Evolutionary conservation across 2,888 invertebrate genomes (phyloP).

Genomic region (Amblyjoppa fuscipennis): DNA sequence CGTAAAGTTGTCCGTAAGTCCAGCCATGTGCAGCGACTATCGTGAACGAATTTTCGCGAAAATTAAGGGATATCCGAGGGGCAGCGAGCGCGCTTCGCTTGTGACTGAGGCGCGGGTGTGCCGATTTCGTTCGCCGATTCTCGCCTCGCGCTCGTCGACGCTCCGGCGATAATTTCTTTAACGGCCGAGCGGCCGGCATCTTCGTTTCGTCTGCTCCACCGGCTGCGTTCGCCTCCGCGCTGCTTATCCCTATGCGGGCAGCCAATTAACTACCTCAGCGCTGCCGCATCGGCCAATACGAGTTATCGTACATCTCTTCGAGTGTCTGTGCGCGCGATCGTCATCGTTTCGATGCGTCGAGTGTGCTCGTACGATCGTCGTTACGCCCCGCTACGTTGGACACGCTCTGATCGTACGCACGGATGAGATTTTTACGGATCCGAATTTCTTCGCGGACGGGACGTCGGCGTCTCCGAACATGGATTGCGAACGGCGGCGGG

Average conservation of each 20-base stretch:
- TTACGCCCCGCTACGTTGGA: no score
- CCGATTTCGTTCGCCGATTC: conserved; percentile 7
- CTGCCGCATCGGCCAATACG: neutral
- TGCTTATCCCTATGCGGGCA: no score
- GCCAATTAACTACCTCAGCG: conserved; percentile 12
- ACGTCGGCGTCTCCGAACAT: neutral
- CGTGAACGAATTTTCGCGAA: neutral
- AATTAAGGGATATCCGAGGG: conserved; percentile 6
- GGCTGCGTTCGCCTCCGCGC: neutral
- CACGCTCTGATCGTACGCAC: neutral
- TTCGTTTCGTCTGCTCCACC: neutral
- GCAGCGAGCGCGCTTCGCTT: conserved; percentile 8
- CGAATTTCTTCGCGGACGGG: neutral
- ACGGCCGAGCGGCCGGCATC: conserved; percentile 5
- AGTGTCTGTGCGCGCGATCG: neutral
- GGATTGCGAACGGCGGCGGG: conserved; percentile 1
- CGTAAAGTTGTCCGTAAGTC: neutral
- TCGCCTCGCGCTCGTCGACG: conserved; percentile 4
- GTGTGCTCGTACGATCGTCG: no score
- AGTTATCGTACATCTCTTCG: neutral
- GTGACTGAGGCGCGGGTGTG: conserved; percentile 45
- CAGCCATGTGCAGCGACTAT: conserved; percentile 24
- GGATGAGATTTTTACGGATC: neutral
- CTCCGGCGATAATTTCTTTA: neutral
- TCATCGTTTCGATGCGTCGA: neutral